Evolutionary conservation across 2,888 invertebrate species (phyloP).

Genomic region (Netelia inedita): DNA sequence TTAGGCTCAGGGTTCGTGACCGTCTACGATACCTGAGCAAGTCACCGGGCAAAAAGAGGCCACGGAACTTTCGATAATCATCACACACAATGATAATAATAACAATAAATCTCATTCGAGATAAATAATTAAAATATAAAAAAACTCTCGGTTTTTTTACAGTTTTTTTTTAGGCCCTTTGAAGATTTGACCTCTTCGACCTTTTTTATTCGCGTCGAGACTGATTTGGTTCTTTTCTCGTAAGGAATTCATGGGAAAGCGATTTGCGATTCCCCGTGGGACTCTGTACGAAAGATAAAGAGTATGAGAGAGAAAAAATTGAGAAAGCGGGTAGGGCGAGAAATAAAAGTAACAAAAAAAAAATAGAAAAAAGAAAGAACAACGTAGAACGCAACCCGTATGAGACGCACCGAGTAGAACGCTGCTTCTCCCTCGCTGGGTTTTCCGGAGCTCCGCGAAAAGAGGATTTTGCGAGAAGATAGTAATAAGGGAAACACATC

Average conservation of each 20-base stretch:
- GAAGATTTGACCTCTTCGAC: background rate
- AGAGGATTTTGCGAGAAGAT: slow-evolving; percentile 42
- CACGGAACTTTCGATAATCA: background rate
- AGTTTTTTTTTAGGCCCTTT: no score
- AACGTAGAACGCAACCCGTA: background rate
- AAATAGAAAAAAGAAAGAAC: background rate
- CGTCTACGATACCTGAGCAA: slow-evolving; percentile 38
- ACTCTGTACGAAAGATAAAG: slow-evolving; percentile 2
- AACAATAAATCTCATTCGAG: background rate
- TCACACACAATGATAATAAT: background rate
- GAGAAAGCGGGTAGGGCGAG: slow-evolving; percentile 4
- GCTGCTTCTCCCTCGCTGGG: background rate
- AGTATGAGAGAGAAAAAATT: background rate
- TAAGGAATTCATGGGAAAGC: slow-evolving; percentile 56
- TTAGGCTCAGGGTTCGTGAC: slow-evolving; percentile 24
- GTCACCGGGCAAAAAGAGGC: background rate
- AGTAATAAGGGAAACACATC: slow-evolving; percentile 45
- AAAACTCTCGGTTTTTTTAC: no score
- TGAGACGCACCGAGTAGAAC: background rate
- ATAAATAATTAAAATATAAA: no score
- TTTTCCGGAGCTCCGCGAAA: background rate
- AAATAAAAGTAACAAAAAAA: background rate
- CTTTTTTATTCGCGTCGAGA: slow-evolving; percentile 34
- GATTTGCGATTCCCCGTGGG: slow-evolving; percentile 35
- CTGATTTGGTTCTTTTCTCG: slow-evolving; percentile 46